Percentiles rank a stretch among this genome's conserved stretches.
Conservation (phyloP, 1,140 invertebrate species). For the Diabrotica virgifera region DNA sequence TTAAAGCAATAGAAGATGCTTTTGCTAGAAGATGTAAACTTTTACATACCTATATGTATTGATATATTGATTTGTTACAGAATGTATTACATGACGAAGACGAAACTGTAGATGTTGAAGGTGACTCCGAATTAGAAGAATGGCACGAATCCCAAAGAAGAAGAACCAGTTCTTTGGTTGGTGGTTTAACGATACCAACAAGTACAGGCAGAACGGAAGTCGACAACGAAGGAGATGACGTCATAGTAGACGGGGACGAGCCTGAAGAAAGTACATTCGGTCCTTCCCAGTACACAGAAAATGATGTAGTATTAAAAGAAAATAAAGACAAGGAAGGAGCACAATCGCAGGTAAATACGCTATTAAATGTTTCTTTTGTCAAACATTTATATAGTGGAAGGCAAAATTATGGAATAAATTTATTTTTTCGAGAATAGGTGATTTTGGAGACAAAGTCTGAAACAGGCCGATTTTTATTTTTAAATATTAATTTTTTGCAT, state of each 20-base stretch:
- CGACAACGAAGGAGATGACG: conserved; percentile 65
- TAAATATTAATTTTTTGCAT: too few relatives aligned
- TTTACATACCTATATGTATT: too few relatives aligned
- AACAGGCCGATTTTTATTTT: too few relatives aligned
- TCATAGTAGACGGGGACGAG: conserved; percentile 75
- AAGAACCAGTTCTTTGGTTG: conserved; percentile 32
- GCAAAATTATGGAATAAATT: too few relatives aligned
- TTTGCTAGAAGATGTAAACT: too few relatives aligned
- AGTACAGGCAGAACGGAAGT: conserved; percentile 35
- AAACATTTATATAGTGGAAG: too few relatives aligned
- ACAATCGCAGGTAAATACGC: conserved; percentile 39
- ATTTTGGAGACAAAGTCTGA: too few relatives aligned
- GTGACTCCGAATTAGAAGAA: conserved; percentile 49
- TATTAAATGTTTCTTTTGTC: background rate
- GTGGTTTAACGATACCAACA: conserved; percentile 29
- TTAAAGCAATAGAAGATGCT: too few relatives aligned
- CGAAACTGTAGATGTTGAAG: conserved; percentile 56
- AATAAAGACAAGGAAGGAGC: conserved; percentile 40
- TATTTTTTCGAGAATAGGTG: too few relatives aligned
- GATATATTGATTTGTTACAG: background rate
- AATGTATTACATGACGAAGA: conserved; percentile 49
- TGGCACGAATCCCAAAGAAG: conserved; percentile 44
- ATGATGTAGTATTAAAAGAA: conserved; percentile 52
- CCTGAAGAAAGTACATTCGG: conserved; percentile 62
- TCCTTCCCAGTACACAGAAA: conserved; percentile 66